Evolutionary conservation across 2,113 vertebrate species (phyloP).

Genomic region (Melanerpes formicivorus): DNA sequence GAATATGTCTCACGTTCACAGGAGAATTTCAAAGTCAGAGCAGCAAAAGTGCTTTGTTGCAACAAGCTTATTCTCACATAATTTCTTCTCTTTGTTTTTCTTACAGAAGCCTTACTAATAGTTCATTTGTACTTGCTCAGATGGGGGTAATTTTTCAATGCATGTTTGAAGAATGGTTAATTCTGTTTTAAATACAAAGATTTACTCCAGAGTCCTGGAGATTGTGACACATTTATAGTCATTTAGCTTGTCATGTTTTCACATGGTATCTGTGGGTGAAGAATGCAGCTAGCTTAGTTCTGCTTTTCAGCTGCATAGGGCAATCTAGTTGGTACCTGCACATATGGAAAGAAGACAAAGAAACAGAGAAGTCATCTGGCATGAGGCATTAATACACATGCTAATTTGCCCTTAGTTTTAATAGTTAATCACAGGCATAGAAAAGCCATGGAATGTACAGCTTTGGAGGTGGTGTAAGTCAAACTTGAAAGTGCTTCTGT

Average conservation of each 20-base stretch:
- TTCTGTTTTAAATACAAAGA: conserved; percentile 22
- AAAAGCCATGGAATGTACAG: not conserved
- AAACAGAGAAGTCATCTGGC: not conserved
- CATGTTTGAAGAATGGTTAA: conserved; percentile 9
- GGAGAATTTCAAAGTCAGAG: not conserved
- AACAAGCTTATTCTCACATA: not conserved
- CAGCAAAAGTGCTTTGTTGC: not conserved
- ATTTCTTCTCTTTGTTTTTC: conserved; percentile 25
- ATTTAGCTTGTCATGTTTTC: not conserved
- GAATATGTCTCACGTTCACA: not conserved
- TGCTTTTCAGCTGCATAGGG: not conserved
- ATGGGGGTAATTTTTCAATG: not conserved
- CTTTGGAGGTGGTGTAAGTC: not conserved
- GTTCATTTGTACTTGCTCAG: not conserved
- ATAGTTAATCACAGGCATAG: not conserved
- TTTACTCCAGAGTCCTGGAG: not conserved
- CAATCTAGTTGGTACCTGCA: not conserved
- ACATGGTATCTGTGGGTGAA: not conserved
- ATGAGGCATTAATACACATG: not conserved
- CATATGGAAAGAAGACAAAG: not conserved
- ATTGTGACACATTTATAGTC: not conserved
- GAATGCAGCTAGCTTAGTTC: not conserved
- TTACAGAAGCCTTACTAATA: not conserved
- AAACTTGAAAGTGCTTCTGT: not conserved
- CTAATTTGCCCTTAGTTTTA: not conserved